Evolutionary conservation across 2,797 vertebrate genomes (phyloP).

Genomic region (Cryptoblepharus egeriae): DNA sequence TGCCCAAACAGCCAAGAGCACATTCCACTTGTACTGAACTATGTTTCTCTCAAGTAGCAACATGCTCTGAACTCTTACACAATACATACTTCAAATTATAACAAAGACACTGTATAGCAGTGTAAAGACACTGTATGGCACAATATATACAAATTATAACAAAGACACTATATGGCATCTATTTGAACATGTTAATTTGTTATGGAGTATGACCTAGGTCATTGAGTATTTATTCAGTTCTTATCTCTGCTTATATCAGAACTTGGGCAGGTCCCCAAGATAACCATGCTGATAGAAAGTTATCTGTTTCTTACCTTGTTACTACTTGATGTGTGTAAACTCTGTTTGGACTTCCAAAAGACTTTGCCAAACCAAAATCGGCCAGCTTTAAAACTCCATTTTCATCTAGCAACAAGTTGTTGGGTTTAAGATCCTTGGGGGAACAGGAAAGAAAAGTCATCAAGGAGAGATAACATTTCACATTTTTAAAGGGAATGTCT

Average conservation of each 20-base stretch:
- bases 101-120: no score
- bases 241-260: no score
- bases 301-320: slow-evolving; percentile 84
- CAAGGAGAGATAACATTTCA: neutral
- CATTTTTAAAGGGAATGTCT: neutral
- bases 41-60: neutral
- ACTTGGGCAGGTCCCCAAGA: no score
- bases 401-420: slow-evolving; percentile 94
- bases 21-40: neutral
- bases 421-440: slow-evolving; percentile 94
- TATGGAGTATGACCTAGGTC: no score
- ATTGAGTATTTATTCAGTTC: no score
- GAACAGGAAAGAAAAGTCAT: neutral
- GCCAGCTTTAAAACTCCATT: slow-evolving; percentile 95
- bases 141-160: neutral
- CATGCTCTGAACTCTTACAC: neutral
- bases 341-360: slow-evolving; percentile 96
- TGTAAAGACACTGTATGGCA: no score
- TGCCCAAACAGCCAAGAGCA: neutral
- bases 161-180: no score
- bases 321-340: slow-evolving; percentile 97
- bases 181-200: neutral
- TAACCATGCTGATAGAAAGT: no score
- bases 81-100: neutral
- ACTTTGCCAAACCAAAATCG: slow-evolving; percentile 96